Conservation (phyloP, 2,888 invertebrate species). For the Orchesella flavescens region DNA sequence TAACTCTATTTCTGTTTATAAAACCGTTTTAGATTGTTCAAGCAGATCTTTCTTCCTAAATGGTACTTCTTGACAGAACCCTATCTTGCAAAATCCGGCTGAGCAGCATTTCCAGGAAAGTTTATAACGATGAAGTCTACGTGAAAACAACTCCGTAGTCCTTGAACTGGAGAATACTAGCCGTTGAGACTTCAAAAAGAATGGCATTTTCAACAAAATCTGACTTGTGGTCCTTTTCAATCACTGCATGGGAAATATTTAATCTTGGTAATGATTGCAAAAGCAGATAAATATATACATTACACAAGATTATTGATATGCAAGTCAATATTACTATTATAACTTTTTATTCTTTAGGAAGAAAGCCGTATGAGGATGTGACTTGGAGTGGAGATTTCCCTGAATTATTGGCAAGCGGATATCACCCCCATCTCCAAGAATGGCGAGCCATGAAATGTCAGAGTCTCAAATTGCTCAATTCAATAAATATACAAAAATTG, state of each 20-base stretch:
- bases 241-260: no score
- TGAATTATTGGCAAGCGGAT: background rate
- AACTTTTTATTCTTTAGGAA: background rate
- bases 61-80: background rate
- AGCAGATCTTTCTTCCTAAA: background rate
- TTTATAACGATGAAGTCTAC: no score
- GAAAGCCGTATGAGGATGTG: background rate
- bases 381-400: no score
- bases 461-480: background rate
- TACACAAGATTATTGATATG: no score
- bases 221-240: background rate
- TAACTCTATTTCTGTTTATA: no score
- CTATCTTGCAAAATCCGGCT: no score
- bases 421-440: background rate
- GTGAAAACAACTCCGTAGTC: background rate
- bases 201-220: background rate
- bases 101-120: no score
- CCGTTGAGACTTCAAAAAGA: background rate
- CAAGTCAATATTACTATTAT: no score
- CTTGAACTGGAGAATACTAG: background rate
- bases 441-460: background rate
- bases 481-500: no score
- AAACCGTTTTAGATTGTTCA: background rate
- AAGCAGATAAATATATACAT: no score
- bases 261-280: no score